Conservation (phyloP, 2,113 vertebrate genomes). For the rat (Rattus norvegicus) region DNA sequence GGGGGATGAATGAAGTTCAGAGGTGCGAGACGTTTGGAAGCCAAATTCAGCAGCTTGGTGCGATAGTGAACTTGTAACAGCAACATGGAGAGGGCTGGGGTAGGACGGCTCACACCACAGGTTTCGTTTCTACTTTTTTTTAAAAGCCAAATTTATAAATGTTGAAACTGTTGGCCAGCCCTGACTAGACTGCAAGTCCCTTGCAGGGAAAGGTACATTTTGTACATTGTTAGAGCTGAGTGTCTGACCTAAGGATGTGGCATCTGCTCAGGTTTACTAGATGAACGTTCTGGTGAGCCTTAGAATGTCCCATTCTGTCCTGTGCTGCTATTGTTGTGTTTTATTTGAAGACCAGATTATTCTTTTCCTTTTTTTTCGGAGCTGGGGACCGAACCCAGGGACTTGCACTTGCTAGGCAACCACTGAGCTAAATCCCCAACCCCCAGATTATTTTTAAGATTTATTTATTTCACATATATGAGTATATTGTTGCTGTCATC, state of each 20-base stretch:
- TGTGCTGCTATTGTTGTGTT: neutral
- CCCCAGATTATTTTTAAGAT: neutral
- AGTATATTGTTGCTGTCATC: too few relatives aligned
- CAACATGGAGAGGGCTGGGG: neutral
- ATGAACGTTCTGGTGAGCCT: neutral
- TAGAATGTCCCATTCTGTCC: neutral
- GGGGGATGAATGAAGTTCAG: neutral
- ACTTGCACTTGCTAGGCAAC: too few relatives aligned
- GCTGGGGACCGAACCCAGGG: too few relatives aligned
- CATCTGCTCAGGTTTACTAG: neutral
- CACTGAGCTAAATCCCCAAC: too few relatives aligned
- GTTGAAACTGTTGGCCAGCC: neutral
- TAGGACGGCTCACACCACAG: neutral
- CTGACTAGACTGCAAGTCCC: neutral
- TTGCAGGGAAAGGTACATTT: neutral
- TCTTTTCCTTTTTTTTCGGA: too few relatives aligned
- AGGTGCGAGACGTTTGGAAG: neutral
- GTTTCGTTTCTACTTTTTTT: neutral
- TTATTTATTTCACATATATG: too few relatives aligned
- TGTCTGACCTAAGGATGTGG: neutral
- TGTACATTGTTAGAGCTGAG: neutral
- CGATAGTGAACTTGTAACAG: neutral
- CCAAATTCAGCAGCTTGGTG: neutral
- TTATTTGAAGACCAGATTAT: neutral
- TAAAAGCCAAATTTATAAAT: neutral